These are phyloP conservation scores for Aldabrachelys gigantea DNA, from an alignment of 2,113 vertebrate species.

Conservation along the genomic window DNA sequence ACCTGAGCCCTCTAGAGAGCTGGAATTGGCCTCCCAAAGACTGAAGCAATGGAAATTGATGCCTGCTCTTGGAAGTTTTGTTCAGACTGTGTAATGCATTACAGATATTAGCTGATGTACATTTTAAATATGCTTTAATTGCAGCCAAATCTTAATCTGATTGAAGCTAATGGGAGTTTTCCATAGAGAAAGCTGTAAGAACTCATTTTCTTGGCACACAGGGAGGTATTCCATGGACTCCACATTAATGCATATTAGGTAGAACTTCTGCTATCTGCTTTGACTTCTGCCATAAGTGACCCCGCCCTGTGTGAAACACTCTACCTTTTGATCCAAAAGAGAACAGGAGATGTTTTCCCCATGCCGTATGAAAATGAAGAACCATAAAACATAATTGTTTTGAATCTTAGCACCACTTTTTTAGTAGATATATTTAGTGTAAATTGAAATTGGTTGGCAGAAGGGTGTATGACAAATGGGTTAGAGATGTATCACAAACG, in stretches of 20 bases:
- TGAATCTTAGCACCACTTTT: background rate
- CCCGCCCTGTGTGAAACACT: slow-evolving; percentile 21
- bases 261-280: slow-evolving; percentile 67
- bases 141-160: slow-evolving; percentile 50
- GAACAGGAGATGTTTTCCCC: slow-evolving; percentile 59
- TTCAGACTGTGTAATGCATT: slow-evolving; percentile 17
- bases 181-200: slow-evolving; percentile 54
- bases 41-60: slow-evolving; percentile 28
- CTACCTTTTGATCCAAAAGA: slow-evolving; percentile 62
- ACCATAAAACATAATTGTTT: slow-evolving; percentile 52
- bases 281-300: slow-evolving; percentile 35
- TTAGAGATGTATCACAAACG: slow-evolving; percentile 26
- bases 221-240: slow-evolving; percentile 54
- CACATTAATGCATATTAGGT: slow-evolving; percentile 6
- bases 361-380: slow-evolving; percentile 40
- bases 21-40: background rate
- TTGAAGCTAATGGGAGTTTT: slow-evolving; percentile 59
- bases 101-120: slow-evolving; percentile 38
- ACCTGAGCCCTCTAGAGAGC: background rate
- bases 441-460: slow-evolving; percentile 44
- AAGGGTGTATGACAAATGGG: slow-evolving; percentile 15
- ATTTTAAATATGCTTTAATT: background rate
- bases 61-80: slow-evolving; percentile 16
- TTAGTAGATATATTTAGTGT: slow-evolving; percentile 36
- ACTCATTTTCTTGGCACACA: slow-evolving; percentile 41